A percentile compares a stretch with the other conserved stretches of the same genome.
Conservation (phyloP, 2,797 vertebrate genomes). For the Artibeus jamaicensis region DNA sequence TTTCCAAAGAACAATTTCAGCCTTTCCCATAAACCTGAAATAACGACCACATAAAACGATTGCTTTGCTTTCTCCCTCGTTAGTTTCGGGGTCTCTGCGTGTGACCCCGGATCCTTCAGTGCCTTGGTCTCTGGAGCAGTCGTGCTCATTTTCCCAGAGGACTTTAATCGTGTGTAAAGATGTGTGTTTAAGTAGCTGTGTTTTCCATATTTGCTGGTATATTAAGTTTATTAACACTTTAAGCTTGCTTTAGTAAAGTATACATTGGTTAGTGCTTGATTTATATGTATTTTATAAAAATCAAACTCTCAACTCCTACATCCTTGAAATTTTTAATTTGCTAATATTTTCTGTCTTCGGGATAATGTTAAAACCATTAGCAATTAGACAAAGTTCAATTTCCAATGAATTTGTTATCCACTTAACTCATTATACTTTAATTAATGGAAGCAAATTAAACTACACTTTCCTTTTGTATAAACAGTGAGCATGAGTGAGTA, state of each 20-base stretch:
- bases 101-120: background rate
- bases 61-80: background rate
- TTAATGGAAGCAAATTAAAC: slow-evolving; percentile 78
- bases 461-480: slow-evolving; percentile 70
- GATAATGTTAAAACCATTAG: slow-evolving; percentile 72
- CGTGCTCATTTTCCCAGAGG: slow-evolving; percentile 43
- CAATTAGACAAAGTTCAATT: slow-evolving; percentile 67
- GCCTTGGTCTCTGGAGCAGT: slow-evolving; percentile 15
- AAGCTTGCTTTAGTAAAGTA: slow-evolving; percentile 44
- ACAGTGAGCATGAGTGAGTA: slow-evolving; percentile 60
- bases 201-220: slow-evolving; percentile 23
- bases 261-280: slow-evolving; percentile 35
- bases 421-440: slow-evolving; percentile 73
- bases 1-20: background rate
- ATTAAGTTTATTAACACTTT: slow-evolving; percentile 44
- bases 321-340: slow-evolving; percentile 63
- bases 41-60: background rate
- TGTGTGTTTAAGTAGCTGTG: slow-evolving; percentile 56
- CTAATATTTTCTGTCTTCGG: slow-evolving; percentile 63
- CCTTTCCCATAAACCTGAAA: background rate
- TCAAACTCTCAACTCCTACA: slow-evolving; percentile 50
- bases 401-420: slow-evolving; percentile 72
- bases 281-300: slow-evolving; percentile 55
- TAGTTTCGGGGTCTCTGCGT: background rate
- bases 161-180: slow-evolving; percentile 50